A percentile compares a stretch with the other conserved stretches of the same genome.
Evolutionary conservation across 2,113 vertebrate genomes (phyloP).

Genomic region (Ciconia boyciana): DNA sequence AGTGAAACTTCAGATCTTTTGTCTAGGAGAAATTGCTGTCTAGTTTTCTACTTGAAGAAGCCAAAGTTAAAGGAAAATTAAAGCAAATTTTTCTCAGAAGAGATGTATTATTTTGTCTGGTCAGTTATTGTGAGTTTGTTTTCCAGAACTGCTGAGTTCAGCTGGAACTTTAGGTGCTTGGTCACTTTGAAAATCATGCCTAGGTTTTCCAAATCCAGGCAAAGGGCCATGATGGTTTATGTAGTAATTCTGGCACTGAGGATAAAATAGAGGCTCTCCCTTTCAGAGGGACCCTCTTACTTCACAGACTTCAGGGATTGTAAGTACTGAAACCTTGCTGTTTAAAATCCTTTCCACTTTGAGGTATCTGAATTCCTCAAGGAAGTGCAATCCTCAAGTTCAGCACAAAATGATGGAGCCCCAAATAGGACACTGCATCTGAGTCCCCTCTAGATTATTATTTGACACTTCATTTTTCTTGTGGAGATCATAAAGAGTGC

Average conservation of each 20-base stretch:
- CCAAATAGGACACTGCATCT: background rate
- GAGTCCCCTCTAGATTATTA: background rate
- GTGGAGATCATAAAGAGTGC: background rate
- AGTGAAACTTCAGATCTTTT: background rate
- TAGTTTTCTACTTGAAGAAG: background rate
- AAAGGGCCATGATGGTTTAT: background rate
- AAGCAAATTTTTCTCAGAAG: background rate
- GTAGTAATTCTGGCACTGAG: background rate
- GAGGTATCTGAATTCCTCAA: background rate
- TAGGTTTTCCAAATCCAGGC: background rate
- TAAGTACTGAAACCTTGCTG: background rate
- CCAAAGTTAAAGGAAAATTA: background rate
- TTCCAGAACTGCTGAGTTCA: background rate
- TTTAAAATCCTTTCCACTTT: background rate
- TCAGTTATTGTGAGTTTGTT: background rate
- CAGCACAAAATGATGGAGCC: background rate
- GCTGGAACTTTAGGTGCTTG: background rate
- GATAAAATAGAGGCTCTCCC: background rate
- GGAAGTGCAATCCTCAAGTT: background rate
- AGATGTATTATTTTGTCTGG: background rate
- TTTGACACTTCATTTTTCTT: background rate
- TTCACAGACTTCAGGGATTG: background rate
- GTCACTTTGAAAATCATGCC: background rate
- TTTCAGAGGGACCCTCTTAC: background rate
- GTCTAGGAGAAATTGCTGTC: background rate